phyloP scores from a whole-genome alignment of 2,797 vertebrate species.

The Xyrichtys novacula region DNA sequence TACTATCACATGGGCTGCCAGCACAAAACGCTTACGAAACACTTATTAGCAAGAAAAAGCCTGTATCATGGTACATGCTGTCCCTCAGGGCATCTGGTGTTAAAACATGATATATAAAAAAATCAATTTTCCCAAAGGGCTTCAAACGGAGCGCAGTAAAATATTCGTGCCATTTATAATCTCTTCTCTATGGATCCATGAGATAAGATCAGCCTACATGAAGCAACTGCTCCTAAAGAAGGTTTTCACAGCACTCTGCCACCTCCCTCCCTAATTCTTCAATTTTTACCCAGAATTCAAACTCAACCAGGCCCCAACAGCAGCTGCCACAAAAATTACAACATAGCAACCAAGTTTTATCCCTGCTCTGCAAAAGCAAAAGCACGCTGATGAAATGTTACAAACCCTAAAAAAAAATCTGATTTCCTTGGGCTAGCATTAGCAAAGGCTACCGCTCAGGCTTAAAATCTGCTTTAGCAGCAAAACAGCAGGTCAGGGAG shows the following conservation, averaged over 20 bases:
- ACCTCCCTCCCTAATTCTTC: too few species aligned
- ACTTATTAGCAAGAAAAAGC: not conserved
- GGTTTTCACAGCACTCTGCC: too few species aligned
- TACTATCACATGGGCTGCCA: slow-evolving; percentile 16
- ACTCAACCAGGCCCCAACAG: too few species aligned
- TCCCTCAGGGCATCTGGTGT: not conserved
- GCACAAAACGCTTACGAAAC: slow-evolving; percentile 10
- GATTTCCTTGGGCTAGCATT: too few species aligned
- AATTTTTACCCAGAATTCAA: not conserved
- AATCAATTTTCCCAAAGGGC: not conserved
- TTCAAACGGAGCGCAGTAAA: not conserved
- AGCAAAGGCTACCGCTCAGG: too few species aligned
- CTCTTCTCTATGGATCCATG: not conserved
- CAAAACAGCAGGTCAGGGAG: too few species aligned
- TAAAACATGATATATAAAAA: not conserved
- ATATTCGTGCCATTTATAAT: not conserved
- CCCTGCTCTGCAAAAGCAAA: too few species aligned
- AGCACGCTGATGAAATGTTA: too few species aligned
- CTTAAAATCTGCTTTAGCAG: too few species aligned
- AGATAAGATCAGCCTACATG: not conserved
- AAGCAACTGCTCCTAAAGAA: not conserved
- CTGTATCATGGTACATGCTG: not conserved
- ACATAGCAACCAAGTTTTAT: too few species aligned
- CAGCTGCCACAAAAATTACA: too few species aligned
- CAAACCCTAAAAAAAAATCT: too few species aligned